Base-by-base conservation (phyloP, 1,140 invertebrate species). In the Agrypnia vestita region DNA sequence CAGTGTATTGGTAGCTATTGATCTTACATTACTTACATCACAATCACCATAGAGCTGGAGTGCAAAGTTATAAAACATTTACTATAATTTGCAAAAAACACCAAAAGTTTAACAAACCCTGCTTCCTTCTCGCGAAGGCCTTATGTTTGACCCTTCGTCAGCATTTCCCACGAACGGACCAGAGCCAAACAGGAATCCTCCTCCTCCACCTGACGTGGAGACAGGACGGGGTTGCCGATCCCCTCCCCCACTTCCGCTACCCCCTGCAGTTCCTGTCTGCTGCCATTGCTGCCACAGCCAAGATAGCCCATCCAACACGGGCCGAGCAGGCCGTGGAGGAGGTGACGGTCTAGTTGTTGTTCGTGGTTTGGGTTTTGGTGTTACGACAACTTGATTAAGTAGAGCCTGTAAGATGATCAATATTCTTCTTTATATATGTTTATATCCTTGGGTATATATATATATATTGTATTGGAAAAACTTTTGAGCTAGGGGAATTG, bases 261-360 rank as follows among this genome's bases (percentile, higher is more conserved):
- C 11, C 80, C 84, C 21, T 0, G 86, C 79, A 0, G 87, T 86
- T 3, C 84, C 88, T 9, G 89, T 90, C 67, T 90, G 87, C 64
- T 89, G 86, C 89, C 89, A 90, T 73, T 89, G 88, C 83, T 89
- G 87, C 89, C 89, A 90, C 4, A 90, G 85, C 89, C 89, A 90
- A 17, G 88, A 86, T 17, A 90, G 80, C 3, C 89, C 89, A 62
- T 90, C 90, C 67, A 90, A 76, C 56, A 90, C 86, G 0, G 90
- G 90, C 69, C 90, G 85, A 15, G 87, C 73, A 8, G 85, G 87
- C 44, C 80, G 55, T 4, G 80, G 53, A 3, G 80, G 67, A 59
- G 88, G 85, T 21, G 88, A 86, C 0, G 87, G 86, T 10, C 86
- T 84, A 44, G 85, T 82, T 69, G 87, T 87, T 19, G 87, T 87